Evolutionary conservation across 2,113 vertebrate genomes (phyloP), one percentile per base, ranked within the genome.

Genomic region (Mystacornis crossleyi): DNA sequence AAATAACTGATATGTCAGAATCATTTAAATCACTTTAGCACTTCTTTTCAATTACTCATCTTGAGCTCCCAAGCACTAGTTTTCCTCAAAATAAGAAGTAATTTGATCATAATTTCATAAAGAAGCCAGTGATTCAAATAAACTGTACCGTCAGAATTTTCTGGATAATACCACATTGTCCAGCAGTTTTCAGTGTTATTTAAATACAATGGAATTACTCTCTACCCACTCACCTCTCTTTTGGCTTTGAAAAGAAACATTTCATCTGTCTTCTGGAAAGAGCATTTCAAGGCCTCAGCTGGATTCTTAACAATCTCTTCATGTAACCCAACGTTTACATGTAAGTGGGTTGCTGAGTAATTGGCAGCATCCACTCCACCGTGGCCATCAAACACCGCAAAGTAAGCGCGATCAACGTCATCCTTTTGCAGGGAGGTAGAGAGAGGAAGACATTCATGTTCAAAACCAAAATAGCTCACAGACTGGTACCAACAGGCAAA

Each of bases 341-440:
- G 99, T 42, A 99, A 97, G 31, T 99, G 99, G 25, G 98, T 98
- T 29, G 99, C 98, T 2, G 98, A 98, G 3, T 98, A 99, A 57
- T 96, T 97, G 13, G 99, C 99, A 3, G 99, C 99, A 8, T 99
- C 99, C 48, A 99, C 98, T 3, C 99, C 99, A 42, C 99, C 99
- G 1, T 99, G 99, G 29, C 99, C 99, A 2, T 99, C 99, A 42
- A 99, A 99, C 55, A 99, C 98, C 0, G 99, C 99, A 6, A 99
- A 99, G 97, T 99, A 99, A 73, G 98, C 98, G 0, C 99, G 98
- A 26, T 98, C 97, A 29, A 98, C 92, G 0, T 97, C 96, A 24
- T 99, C 99, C 99, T 99, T 95, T 28, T 1, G 10, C 15, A 3
- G 28, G 90, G 43, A 74, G 24, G 18, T 16, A 80, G 20, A 61